Conservation (phyloP, 2,113 vertebrate genomes). For the Pheucticus melanocephalus region DNA sequence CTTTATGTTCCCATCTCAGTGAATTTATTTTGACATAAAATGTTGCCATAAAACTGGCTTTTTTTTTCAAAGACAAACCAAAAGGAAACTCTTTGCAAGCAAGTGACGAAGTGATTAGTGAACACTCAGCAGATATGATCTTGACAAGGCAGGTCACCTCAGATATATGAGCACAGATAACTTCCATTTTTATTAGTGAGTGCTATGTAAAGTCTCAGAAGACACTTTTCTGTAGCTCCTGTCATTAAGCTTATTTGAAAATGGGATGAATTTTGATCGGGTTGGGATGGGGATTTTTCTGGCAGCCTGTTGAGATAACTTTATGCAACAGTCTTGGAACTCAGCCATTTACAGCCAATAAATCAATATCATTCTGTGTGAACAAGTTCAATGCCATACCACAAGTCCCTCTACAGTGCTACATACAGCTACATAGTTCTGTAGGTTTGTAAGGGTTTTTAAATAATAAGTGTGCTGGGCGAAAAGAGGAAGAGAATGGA, state of each 20-base stretch:
- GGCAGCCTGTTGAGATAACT: neutral
- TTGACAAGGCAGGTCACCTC: neutral
- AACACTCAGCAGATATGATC: neutral
- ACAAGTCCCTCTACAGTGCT: neutral
- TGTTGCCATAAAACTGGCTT: neutral
- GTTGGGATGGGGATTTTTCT: neutral
- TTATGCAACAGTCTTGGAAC: neutral
- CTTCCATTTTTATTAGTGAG: neutral
- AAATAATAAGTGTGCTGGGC: neutral
- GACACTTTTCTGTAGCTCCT: neutral
- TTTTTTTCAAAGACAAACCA: neutral
- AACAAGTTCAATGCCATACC: neutral
- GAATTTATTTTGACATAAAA: neutral
- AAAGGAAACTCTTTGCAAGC: neutral
- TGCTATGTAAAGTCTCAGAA: neutral
- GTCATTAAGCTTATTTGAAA: neutral
- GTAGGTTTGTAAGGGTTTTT: neutral
- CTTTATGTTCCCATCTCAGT: neutral
- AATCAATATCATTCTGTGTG: neutral
- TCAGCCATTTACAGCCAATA: neutral
- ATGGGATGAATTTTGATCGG: neutral
- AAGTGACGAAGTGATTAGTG: neutral
- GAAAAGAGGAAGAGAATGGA: neutral
- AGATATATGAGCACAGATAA: neutral
- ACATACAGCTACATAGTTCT: rapidly evolving